Percentiles rank a stretch among this genome's conserved stretches.
Evolutionary conservation across 2,888 invertebrate species (phyloP).

Genomic region (Philonicus albiceps): DNA sequence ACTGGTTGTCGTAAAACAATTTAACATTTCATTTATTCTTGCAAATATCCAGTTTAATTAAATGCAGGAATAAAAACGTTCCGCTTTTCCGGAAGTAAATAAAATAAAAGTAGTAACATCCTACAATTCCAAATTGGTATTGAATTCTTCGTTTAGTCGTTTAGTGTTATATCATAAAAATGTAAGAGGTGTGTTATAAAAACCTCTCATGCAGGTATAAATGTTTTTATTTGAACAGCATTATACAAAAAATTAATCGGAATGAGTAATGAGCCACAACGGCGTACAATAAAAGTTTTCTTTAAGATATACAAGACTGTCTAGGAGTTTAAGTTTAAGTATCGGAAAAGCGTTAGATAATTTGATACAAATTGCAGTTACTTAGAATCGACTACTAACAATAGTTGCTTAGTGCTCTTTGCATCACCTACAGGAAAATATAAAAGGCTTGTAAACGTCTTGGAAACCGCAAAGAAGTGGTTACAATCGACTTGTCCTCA

Average conservation of each 20-base stretch:
- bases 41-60: neutral
- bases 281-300: neutral
- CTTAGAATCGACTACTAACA: neutral
- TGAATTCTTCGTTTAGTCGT: neutral
- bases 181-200: neutral
- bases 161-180: neutral
- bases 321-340: neutral
- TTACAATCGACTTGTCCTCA: constrained; percentile 5
- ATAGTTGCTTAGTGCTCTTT: neutral
- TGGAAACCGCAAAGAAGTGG: neutral
- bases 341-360: constrained; percentile 20
- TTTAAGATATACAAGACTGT: neutral
- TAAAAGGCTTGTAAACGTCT: neutral
- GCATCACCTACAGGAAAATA: neutral
- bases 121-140: neutral
- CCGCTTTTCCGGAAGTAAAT: neutral
- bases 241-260: neutral
- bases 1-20: neutral
- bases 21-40: neutral
- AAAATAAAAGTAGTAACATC: neutral
- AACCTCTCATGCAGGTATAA: neutral
- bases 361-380: neutral
- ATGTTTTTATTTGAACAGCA: neutral
- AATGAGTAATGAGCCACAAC: neutral
- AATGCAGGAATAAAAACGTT: neutral